phyloP scores from a whole-genome alignment of 1,140 invertebrate genomes.

The Aphaenogaster ashmeadi region DNA sequence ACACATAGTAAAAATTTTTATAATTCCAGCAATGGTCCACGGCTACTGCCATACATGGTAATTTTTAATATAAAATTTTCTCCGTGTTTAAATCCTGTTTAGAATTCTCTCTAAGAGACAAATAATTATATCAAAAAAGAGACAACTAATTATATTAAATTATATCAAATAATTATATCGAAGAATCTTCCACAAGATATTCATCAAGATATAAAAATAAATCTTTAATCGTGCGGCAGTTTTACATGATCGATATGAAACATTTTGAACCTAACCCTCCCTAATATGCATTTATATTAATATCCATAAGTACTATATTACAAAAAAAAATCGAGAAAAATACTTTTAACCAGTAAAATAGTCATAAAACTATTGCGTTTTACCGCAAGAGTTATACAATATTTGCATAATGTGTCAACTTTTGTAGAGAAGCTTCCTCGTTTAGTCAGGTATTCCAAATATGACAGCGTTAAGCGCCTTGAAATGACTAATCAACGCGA shows the following conservation, averaged over 20 bases:
- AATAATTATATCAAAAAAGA: background rate
- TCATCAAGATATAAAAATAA: background rate
- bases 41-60: too few relatives aligned
- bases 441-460: background rate
- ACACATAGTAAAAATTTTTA: too few relatives aligned
- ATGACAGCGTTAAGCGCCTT: background rate
- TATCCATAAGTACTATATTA: background rate
- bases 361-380: background rate
- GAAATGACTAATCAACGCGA: constrained; percentile 5
- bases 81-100: background rate
- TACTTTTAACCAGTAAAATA: background rate
- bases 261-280: background rate
- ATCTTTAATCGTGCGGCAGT: background rate
- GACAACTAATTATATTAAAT: background rate
- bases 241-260: background rate
- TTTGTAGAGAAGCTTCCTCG: background rate
- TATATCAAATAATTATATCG: background rate
- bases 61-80: too few relatives aligned
- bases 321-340: constrained; percentile 1
- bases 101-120: background rate
- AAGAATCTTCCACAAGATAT: background rate
- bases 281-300: background rate
- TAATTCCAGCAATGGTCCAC: too few relatives aligned
- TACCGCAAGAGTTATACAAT: background rate
- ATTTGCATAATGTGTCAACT: constrained; percentile 7